These are phyloP conservation scores for Eurosta solidaginis DNA, from an alignment of 1,140 invertebrate species.

Conservation along the genomic window DNA sequence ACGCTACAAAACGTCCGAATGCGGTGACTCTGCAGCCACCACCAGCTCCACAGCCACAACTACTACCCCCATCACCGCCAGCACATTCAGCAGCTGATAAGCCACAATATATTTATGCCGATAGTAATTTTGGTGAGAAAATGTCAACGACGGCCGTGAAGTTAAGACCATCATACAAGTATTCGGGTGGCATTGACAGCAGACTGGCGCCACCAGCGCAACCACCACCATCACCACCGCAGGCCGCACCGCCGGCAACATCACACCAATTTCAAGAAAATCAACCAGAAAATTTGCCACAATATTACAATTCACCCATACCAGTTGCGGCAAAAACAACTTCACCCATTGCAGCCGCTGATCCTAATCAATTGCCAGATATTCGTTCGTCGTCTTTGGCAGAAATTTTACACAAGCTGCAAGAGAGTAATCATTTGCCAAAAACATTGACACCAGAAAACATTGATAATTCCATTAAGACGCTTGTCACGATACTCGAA, in stretches of 20 bases:
- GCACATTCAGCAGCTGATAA: not conserved
- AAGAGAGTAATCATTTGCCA: constrained; percentile 73
- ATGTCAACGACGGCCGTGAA: constrained; percentile 42
- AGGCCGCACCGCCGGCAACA: not conserved
- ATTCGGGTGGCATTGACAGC: constrained; percentile 36
- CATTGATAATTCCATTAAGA: constrained; percentile 76
- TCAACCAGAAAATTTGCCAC: constrained; percentile 2
- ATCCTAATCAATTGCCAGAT: constrained; percentile 51
- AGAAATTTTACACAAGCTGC: constrained; percentile 68
- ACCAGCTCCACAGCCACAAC: not conserved
- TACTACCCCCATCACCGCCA: not conserved
- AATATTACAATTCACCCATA: not conserved
- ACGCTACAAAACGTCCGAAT: constrained; percentile 25
- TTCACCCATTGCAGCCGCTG: constrained; percentile 31
- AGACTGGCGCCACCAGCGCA: not conserved
- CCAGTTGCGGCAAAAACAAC: constrained; percentile 15
- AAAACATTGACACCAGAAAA: constrained; percentile 75
- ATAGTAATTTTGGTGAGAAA: constrained; percentile 24
- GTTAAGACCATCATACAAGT: constrained; percentile 46
- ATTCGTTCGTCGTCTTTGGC: constrained; percentile 58
- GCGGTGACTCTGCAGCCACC: not conserved
- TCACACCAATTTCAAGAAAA: not conserved
- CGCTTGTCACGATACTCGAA: constrained; percentile 72
- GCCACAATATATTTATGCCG: constrained; percentile 24
- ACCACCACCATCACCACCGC: not conserved